A percentile compares a stretch with the other conserved stretches of the same genome.
phyloP scores from a whole-genome alignment of 2,113 vertebrate genomes.

The Brachypodius melanocephalos region DNA sequence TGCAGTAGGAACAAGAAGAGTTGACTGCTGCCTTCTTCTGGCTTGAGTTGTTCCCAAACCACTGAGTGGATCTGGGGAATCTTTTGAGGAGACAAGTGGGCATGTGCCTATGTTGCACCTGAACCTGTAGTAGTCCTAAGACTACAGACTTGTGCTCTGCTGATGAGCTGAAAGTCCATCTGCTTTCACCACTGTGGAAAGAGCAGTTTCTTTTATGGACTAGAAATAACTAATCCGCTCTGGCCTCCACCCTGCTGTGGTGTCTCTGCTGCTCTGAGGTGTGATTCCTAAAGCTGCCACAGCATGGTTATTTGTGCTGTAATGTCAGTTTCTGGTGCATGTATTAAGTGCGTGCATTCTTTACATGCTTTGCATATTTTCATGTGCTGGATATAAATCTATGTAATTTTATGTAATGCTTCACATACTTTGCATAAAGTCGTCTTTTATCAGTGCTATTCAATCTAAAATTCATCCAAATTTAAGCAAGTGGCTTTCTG shows the following conservation, averaged over 20 bases:
- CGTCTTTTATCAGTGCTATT: fast-evolving
- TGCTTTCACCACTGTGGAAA: neutral
- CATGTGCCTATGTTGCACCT: neutral
- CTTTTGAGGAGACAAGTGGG: neutral
- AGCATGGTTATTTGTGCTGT: neutral
- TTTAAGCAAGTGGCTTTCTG: neutral
- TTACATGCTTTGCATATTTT: neutral
- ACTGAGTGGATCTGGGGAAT: neutral
- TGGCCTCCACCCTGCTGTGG: neutral
- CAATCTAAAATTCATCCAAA: neutral
- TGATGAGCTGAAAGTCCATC: neutral
- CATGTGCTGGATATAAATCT: neutral
- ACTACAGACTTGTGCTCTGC: neutral
- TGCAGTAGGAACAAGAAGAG: neutral
- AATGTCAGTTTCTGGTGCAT: neutral
- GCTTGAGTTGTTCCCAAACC: neutral
- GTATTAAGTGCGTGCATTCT: neutral
- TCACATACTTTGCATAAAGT: neutral
- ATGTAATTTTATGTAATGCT: neutral
- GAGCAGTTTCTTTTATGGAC: neutral
- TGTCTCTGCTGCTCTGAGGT: neutral
- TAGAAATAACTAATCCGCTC: neutral
- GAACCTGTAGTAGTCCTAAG: neutral
- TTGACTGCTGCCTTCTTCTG: neutral
- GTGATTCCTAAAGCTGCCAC: neutral